phyloP scores from a whole-genome alignment of 30 jellyfish, hydroid and myxozoan genomes.

The Aurelia sp. region DNA sequence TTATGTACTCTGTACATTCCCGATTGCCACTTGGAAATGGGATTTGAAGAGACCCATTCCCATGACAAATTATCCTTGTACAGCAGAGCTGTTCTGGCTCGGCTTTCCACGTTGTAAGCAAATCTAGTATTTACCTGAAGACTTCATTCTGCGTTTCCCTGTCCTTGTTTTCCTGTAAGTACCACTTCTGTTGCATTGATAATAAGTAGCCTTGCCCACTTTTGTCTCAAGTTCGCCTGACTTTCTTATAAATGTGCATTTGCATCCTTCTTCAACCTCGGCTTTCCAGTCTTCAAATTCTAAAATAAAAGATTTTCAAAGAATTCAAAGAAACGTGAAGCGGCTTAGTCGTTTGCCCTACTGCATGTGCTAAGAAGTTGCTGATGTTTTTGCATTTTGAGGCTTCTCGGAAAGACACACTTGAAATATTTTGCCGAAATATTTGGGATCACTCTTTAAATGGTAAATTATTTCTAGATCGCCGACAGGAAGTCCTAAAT shows the following conservation, averaged over 20 bases:
- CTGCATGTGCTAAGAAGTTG: no score
- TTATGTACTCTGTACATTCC: neutral
- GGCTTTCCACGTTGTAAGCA: neutral
- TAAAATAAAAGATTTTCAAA: slow-evolving; percentile 11
- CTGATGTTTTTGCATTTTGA: no score
- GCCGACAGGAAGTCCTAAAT: no score
- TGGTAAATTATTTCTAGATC: no score
- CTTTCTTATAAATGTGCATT: slow-evolving; percentile 4
- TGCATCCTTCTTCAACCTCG: slow-evolving; percentile 13
- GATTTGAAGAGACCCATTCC: slow-evolving; percentile 23
- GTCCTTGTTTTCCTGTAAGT: slow-evolving; percentile 31
- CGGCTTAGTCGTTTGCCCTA: no score
- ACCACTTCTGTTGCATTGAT: slow-evolving; percentile 43
- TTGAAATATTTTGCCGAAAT: no score
- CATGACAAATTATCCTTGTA: slow-evolving; percentile 2
- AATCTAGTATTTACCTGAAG: slow-evolving; percentile 25
- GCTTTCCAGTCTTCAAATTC: slow-evolving; percentile 30
- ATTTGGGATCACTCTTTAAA: no score
- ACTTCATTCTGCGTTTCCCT: slow-evolving; percentile 41
- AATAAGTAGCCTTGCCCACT: slow-evolving; percentile 11
- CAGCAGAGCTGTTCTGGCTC: neutral
- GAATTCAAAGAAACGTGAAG: no score
- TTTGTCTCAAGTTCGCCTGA: slow-evolving; percentile 10
- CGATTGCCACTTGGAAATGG: no score
- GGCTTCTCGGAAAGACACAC: no score